Evolutionary conservation across 2,797 vertebrate genomes (phyloP).

Genomic region (Threskiornis aethiopicus): DNA sequence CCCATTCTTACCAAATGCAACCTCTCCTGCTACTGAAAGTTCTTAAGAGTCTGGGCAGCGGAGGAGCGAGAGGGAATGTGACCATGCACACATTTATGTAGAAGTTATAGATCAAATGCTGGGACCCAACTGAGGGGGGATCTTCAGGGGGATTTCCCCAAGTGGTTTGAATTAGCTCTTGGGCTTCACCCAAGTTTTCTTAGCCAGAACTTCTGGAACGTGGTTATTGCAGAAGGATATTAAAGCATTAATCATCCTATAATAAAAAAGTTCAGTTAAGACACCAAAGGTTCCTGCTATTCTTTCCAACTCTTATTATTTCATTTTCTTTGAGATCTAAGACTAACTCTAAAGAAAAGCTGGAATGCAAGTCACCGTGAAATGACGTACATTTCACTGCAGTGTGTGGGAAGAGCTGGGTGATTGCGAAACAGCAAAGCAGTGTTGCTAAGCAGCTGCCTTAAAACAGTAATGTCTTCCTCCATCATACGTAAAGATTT

Average conservation of each 20-base stretch:
- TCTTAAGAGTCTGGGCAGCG: background rate
- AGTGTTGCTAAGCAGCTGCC: conserved; percentile 57
- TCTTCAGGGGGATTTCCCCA: background rate
- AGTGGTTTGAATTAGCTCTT: conserved; percentile 54
- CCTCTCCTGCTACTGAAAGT: background rate
- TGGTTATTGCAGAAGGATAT: conserved; percentile 52
- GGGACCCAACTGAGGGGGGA: background rate
- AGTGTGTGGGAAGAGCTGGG: conserved; percentile 43
- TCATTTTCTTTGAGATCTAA: conserved; percentile 43
- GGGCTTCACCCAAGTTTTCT: conserved; percentile 43
- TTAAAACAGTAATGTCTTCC: conserved; percentile 22
- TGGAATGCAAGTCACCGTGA: conserved; percentile 29
- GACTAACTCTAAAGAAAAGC: conserved; percentile 17
- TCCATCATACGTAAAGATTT: background rate
- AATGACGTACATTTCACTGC: conserved; percentile 52
- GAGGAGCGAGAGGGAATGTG: background rate
- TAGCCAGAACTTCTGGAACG: conserved; percentile 24
- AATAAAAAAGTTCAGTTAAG: conserved; percentile 20
- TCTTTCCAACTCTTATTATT: conserved; percentile 23
- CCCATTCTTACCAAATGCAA: background rate
- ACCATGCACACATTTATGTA: background rate
- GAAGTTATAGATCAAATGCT: background rate
- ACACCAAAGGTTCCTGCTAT: conserved; percentile 17
- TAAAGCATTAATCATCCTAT: conserved; percentile 54
- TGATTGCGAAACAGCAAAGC: conserved; percentile 57